phyloP scores from a whole-genome alignment of 1,140 invertebrate species.

The Drosophila serrata region DNA sequence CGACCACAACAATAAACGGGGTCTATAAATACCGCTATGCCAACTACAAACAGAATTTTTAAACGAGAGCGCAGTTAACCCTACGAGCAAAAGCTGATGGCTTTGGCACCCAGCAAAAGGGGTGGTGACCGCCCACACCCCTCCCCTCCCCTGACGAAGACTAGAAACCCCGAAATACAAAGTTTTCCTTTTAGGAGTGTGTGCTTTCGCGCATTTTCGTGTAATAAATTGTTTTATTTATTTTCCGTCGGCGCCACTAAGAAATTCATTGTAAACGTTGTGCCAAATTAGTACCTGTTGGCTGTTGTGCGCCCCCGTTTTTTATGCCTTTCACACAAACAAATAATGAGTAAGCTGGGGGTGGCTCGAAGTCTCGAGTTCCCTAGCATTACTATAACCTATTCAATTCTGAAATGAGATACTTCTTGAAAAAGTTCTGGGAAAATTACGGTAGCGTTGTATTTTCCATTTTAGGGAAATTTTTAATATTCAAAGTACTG shows the following conservation, averaged over 20 bases:
- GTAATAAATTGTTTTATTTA: constrained; percentile 68
- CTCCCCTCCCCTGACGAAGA: not conserved
- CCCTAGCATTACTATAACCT: not conserved
- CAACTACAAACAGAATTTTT: constrained; percentile 24
- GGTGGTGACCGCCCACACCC: not conserved
- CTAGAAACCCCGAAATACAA: constrained; percentile 7
- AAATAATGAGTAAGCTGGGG: constrained; percentile 20
- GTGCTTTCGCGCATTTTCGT: constrained; percentile 67
- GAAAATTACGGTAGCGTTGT: not conserved
- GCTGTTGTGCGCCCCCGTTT: constrained; percentile 46
- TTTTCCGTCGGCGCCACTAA: constrained; percentile 59
- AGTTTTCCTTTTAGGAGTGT: constrained; percentile 54
- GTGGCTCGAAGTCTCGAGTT: constrained; percentile 8
- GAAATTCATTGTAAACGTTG: constrained; percentile 55
- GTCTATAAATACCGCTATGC: constrained; percentile 67
- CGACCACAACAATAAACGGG: constrained; percentile 49
- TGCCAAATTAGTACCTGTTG: constrained; percentile 79
- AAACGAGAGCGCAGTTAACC: constrained; percentile 16
- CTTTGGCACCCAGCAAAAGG: constrained; percentile 16
- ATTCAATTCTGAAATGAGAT: not conserved
- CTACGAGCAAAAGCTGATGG: constrained; percentile 33
- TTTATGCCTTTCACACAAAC: constrained; percentile 49
- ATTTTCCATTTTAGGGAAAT: not conserved
- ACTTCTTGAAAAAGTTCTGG: not conserved
- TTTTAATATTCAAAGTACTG: not conserved